Percentiles rank a stretch among this genome's conserved stretches.
Evolutionary conservation across 2,113 vertebrate genomes (phyloP).

Genomic region (Tychaedon coryphoeus): DNA sequence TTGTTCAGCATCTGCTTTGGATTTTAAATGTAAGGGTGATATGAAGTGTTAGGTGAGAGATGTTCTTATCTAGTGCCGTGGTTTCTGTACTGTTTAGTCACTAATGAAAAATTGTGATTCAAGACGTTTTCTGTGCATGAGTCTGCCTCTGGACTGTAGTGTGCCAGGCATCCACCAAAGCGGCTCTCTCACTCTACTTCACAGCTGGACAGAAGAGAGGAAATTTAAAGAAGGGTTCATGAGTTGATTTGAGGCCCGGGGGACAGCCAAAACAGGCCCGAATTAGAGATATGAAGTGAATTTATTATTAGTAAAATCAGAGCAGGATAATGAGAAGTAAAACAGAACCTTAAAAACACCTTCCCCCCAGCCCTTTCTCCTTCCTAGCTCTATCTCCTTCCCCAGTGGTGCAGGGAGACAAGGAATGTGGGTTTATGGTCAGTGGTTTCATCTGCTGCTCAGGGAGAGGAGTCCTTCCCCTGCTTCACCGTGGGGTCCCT

Average conservation of each 20-base stretch:
- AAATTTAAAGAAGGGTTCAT: background rate
- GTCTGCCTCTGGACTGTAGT: background rate
- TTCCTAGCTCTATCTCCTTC: background rate
- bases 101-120: background rate
- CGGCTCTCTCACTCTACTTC: background rate
- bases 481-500: accelerated
- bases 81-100: background rate
- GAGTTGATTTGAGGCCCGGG: background rate
- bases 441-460: background rate
- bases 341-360: background rate
- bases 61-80: background rate
- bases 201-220: background rate
- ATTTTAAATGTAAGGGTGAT: background rate
- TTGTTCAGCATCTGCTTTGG: background rate
- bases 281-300: background rate
- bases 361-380: background rate
- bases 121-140: background rate
- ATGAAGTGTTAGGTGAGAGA: background rate
- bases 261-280: background rate
- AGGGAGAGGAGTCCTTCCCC: background rate
- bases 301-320: background rate
- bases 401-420: background rate
- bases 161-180: background rate
- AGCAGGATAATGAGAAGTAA: background rate
- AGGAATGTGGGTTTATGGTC: background rate